Base-by-base conservation (phyloP, 2,888 invertebrate genomes). In the Yponomeuta plumbellus region DNA sequence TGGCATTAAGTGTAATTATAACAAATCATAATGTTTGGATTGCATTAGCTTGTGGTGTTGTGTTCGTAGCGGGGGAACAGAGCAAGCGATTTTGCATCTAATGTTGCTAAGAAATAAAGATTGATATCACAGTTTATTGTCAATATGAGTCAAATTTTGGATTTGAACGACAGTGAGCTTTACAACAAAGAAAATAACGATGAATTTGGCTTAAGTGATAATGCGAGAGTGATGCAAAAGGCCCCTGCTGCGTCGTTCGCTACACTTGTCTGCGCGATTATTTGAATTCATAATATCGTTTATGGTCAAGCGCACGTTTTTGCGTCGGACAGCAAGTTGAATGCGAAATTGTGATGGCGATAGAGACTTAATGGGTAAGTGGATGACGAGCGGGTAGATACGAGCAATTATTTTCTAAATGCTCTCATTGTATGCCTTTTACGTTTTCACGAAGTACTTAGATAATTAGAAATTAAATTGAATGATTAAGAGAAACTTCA, bases 1-100 rank as follows among this genome's bases (percentile, higher is more conserved):
- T 67, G 40, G 61, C 67, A 67, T 80, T 80, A 78, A 80, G 78
- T 76, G 76, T 79, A 84, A 84, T 85, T 84, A 83, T 78, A 76
- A 77, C 81, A 84, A 84, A 83, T 86, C 84, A 83, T 78, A 79
- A 80, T 82, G 80, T 81, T 80, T 81, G 75, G 74, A 74, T 75
- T 76, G 74, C 75, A 76, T 79, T 82, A 74, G 71, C 73, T 70
- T 73, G 23, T 26, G n/a, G n/a, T n/a, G n/a, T n/a, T n/a, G 58
- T 21, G 72, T 75, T 77, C 72, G 74, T 72, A 68, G 69, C 69
- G 72, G 70, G 70, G 17, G 13, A 13, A 6, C 62, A 62, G 34
- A 40, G 40, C 22, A 67, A 70, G 73, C 13, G 65, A 67, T 61
- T 67, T 65, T 61, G 61, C 52, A 17, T 67, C 56, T 39, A 65